phyloP scores from a whole-genome alignment of 2,888 invertebrate species.

The Lordiphosa andalusiaca region DNA sequence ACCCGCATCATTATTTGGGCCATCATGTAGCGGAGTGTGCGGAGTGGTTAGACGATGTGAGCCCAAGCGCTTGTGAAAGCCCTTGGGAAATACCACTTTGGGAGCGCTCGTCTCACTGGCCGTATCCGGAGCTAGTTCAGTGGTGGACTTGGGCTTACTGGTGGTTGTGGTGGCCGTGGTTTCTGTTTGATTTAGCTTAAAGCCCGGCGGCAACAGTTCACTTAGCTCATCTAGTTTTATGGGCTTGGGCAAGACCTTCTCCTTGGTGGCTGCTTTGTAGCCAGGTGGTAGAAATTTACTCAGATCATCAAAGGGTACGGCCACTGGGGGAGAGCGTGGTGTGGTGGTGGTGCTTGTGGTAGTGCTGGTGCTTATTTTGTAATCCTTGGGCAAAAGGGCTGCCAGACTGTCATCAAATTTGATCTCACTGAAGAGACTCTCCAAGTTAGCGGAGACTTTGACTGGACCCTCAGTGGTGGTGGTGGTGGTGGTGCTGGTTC shows the following conservation, averaged over 20 bases:
- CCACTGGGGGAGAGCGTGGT: slow-evolving; percentile 53
- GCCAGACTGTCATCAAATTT: slow-evolving; percentile 78
- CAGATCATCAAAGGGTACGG: slow-evolving; percentile 82
- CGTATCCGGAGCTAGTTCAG: slow-evolving; percentile 22
- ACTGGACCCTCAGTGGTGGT: slow-evolving; percentile 37
- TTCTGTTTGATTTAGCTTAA: slow-evolving; percentile 80
- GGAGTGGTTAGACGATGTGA: slow-evolving; percentile 82
- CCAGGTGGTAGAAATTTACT: slow-evolving; percentile 85
- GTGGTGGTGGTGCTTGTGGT: slow-evolving; percentile 52
- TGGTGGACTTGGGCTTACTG: slow-evolving; percentile 33
- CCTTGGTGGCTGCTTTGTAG: slow-evolving; percentile 81
- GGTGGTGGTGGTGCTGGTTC: slow-evolving; percentile 38
- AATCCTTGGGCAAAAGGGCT: slow-evolving; percentile 82
- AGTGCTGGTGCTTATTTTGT: slow-evolving; percentile 78
- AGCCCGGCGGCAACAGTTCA: slow-evolving; percentile 84
- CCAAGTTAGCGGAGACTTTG: slow-evolving; percentile 45
- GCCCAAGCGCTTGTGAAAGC: slow-evolving; percentile 82
- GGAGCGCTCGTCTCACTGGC: slow-evolving; percentile 68
- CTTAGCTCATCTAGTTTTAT: slow-evolving; percentile 82
- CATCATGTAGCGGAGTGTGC: slow-evolving; percentile 76
- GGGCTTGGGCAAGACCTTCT: slow-evolving; percentile 31
- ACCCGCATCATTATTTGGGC: slow-evolving; percentile 77
- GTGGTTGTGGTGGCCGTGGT: slow-evolving; percentile 41
- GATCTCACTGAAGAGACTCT: slow-evolving; percentile 74
- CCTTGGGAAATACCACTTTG: slow-evolving; percentile 89